phyloP scores from a whole-genome alignment of 1,140 invertebrate genomes.

The Pseudoatta argentina region DNA sequence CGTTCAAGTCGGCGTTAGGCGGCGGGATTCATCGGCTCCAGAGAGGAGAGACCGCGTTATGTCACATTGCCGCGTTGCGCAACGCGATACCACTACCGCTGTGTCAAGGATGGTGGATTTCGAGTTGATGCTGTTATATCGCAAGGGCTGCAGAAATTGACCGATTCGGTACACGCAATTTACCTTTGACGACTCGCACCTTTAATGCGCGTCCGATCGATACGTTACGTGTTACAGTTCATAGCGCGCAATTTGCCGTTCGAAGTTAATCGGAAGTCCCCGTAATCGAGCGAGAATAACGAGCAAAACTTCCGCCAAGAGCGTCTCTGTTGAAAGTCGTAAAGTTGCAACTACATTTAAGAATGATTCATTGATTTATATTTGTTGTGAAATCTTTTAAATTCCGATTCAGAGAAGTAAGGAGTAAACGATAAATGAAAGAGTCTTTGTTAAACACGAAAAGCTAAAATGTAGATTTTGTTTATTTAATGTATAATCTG shows the following conservation, averaged over 20 bases:
- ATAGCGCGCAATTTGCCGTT: background rate
- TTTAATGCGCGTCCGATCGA: background rate
- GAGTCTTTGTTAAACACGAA: background rate
- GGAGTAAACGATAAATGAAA: background rate
- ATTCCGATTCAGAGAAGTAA: background rate
- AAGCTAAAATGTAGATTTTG: background rate
- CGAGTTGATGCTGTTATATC: constrained; percentile 26
- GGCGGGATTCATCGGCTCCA: constrained; percentile 78
- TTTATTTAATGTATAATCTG: background rate
- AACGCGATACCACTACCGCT: constrained; percentile 37
- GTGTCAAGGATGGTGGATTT: constrained; percentile 33
- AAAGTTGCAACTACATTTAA: background rate
- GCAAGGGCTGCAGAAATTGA: constrained; percentile 39
- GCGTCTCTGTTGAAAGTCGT: background rate
- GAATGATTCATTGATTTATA: background rate
- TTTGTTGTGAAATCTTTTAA: background rate
- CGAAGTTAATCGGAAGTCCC: constrained; percentile 15
- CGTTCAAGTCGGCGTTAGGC: constrained; percentile 80
- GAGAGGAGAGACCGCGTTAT: constrained; percentile 32
- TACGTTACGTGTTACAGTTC: background rate
- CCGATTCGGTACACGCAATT: constrained; percentile 14
- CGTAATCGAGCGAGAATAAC: background rate
- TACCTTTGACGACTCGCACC: constrained; percentile 24
- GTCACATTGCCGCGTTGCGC: constrained; percentile 46
- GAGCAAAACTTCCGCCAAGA: background rate